Conservation (phyloP, 2,888 invertebrate genomes). For the Xestobium rufovillosum region DNA sequence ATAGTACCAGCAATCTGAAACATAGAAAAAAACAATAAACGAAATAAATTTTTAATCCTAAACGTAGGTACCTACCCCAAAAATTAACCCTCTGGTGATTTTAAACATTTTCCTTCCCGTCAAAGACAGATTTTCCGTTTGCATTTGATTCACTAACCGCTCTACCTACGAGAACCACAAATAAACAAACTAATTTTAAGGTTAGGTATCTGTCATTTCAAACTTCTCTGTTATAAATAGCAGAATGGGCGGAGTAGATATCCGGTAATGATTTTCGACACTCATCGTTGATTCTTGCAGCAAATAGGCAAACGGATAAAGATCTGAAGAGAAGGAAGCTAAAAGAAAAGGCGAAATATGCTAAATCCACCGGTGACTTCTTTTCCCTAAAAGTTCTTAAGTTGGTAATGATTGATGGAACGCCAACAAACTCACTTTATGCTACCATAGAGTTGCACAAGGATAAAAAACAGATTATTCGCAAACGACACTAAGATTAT, state of each 20-base stretch:
- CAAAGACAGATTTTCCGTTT: neutral
- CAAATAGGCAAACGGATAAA: neutral
- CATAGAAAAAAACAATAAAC: neutral
- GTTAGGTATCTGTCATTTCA: neutral
- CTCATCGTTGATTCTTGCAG: neutral
- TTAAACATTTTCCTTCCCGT: conserved; percentile 6
- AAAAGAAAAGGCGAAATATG: neutral
- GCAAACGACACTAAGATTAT: neutral
- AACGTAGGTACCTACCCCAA: conserved; percentile 4
- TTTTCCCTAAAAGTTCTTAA: too few species aligned
- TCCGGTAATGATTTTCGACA: neutral
- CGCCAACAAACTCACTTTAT: too few species aligned
- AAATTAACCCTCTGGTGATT: conserved; percentile 6
- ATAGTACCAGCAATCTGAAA: conserved; percentile 10
- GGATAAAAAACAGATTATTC: neutral
- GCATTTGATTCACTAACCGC: conserved; percentile 5
- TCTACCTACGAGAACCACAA: conserved; percentile 2
- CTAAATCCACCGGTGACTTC: neutral
- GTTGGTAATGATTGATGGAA: too few species aligned
- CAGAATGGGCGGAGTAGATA: neutral
- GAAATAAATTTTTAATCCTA: neutral
- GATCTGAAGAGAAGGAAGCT: neutral
- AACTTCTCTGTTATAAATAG: neutral
- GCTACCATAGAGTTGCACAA: neutral
- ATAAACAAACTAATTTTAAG: neutral